phyloP scores from a whole-genome alignment of 1,140 invertebrate species.

The Bombus haemorrhoidalis region DNA sequence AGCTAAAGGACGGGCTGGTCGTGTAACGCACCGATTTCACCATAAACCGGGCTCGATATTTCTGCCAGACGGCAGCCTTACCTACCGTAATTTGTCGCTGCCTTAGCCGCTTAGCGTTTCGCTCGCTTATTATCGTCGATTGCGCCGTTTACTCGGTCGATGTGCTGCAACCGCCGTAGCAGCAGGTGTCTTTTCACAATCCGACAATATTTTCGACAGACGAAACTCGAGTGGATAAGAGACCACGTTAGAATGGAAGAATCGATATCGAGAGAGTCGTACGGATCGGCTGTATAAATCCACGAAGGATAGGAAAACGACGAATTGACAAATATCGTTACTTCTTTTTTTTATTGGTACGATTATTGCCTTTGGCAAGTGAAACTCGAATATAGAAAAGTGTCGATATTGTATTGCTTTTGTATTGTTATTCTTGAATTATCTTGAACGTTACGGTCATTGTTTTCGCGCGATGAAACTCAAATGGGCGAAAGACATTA shows the following conservation, averaged over 20 bases:
- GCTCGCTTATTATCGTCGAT: conserved; percentile 39
- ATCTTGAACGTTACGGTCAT: too few species aligned
- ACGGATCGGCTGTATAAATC: background rate
- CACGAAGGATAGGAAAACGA: background rate
- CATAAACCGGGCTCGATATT: conserved; percentile 42
- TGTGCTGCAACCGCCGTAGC: background rate
- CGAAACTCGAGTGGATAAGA: background rate
- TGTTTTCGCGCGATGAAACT: too few species aligned
- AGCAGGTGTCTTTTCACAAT: conserved; percentile 16
- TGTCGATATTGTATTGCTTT: too few species aligned
- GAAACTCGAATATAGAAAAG: too few species aligned
- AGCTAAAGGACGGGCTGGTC: background rate
- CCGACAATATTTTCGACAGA: background rate
- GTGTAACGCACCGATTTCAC: conserved; percentile 39
- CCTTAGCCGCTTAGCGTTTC: conserved; percentile 8
- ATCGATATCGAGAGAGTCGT: background rate
- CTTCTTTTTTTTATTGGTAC: too few species aligned
- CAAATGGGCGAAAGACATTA: too few species aligned
- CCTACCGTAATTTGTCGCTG: conserved; percentile 39
- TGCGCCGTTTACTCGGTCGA: background rate
- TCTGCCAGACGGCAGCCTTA: conserved; percentile 10
- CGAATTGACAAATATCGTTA: background rate
- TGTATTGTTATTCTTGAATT: too few species aligned
- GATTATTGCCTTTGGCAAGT: too few species aligned
- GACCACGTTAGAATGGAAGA: background rate